Conservation (phyloP, 2,113 vertebrate species). For the Eidolon helvum region DNA sequence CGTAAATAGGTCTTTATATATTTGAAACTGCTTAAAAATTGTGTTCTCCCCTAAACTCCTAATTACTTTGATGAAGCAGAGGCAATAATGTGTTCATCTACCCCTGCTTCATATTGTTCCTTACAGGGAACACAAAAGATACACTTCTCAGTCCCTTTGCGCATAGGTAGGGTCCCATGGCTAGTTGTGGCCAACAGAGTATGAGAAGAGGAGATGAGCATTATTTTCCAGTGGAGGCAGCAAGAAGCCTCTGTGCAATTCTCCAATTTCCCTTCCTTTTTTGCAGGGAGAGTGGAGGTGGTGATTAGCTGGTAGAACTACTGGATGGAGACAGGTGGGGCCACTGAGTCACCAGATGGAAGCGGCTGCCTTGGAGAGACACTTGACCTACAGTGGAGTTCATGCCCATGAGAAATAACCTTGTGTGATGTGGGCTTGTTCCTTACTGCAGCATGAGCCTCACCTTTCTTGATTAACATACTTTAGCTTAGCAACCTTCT, state of each 20-base stretch:
- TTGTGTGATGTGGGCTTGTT: not conserved
- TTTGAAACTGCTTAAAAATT: not conserved
- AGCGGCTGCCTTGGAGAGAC: not conserved
- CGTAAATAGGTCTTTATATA: not conserved
- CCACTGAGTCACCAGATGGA: not conserved
- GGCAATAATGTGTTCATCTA: not conserved
- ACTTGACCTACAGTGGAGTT: not conserved
- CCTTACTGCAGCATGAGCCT: not conserved
- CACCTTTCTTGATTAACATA: not conserved
- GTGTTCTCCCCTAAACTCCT: not conserved
- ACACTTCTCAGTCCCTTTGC: not conserved
- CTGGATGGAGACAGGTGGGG: not conserved
- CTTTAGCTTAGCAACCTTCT: not conserved
- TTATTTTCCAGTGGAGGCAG: not conserved
- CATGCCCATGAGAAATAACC: not conserved
- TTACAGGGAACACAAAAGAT: not conserved
- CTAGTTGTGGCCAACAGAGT: not conserved
- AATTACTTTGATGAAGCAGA: not conserved
- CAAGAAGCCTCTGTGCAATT: not conserved
- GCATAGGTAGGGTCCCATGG: not conserved
- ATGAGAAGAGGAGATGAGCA: not conserved
- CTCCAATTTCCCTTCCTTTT: not conserved
- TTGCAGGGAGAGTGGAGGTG: not conserved
- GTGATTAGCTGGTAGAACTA: fast-evolving
- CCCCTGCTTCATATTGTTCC: not conserved